Percentiles rank a stretch among this genome's conserved stretches.
Evolutionary conservation across 2,888 invertebrate genomes (phyloP).

Genomic region (Meta bourneti): DNA sequence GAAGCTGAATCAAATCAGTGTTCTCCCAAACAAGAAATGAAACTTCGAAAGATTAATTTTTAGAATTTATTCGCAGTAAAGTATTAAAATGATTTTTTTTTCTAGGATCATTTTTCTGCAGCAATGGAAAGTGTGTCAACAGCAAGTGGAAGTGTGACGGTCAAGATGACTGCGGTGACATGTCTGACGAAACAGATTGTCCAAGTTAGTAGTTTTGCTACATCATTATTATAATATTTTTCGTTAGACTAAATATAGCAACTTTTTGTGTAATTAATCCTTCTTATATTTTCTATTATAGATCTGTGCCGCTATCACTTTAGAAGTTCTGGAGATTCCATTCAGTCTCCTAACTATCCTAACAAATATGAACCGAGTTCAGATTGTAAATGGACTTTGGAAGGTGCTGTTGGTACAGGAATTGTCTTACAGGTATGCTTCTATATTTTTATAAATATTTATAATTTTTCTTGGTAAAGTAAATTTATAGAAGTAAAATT

Average conservation of each 20-base stretch:
- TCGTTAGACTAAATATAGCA: background rate
- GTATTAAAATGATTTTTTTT: slow-evolving; percentile 71
- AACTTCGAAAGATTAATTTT: no score
- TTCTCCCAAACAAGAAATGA: no score
- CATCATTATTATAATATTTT: background rate
- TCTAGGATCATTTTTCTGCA: slow-evolving; percentile 93
- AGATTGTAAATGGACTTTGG: slow-evolving; percentile 98
- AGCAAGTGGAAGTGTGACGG: slow-evolving; percentile 94
- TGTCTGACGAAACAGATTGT: slow-evolving; percentile 94
- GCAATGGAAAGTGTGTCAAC: slow-evolving; percentile 95
- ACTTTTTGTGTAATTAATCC: background rate
- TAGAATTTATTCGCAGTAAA: no score
- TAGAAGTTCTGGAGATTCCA: slow-evolving; percentile 95
- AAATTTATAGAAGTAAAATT: no score
- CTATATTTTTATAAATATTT: background rate
- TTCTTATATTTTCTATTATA: slow-evolving; percentile 3
- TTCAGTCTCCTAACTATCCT: slow-evolving; percentile 96
- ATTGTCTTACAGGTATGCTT: slow-evolving; percentile 88
- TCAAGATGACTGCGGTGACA: slow-evolving; percentile 92
- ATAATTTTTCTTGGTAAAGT: no score
- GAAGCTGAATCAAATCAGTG: no score
- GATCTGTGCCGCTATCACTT: slow-evolving; percentile 93
- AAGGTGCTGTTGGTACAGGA: slow-evolving; percentile 97
- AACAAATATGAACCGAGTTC: slow-evolving; percentile 94
- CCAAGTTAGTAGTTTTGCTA: slow-evolving; percentile 80